Evolutionary conservation across 2,888 invertebrate genomes (phyloP).

Genomic region (Sepioteuthis lessoniana): DNA sequence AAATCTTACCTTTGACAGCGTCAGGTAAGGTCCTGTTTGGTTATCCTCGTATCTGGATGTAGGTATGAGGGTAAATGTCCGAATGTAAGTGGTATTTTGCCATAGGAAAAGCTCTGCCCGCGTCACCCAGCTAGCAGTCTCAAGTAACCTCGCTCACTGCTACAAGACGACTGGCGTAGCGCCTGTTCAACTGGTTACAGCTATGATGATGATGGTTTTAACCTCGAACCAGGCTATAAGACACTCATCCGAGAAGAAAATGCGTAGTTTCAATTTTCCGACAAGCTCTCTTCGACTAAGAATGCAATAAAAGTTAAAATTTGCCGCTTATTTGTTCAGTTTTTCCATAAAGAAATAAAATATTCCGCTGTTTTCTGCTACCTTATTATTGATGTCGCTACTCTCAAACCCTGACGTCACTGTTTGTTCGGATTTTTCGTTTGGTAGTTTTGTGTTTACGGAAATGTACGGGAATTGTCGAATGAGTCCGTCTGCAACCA

Average conservation of each 20-base stretch:
- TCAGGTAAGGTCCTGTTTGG: not conserved
- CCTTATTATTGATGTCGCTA: not conserved
- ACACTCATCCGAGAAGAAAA: not conserved
- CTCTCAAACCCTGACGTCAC: constrained; percentile 13
- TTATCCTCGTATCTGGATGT: constrained; percentile 39
- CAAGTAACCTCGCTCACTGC: not conserved
- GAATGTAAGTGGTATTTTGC: constrained; percentile 24
- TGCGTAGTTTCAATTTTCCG: not conserved
- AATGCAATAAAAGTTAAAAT: not conserved
- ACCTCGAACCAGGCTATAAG: not conserved
- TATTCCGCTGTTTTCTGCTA: not conserved
- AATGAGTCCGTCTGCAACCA: not conserved
- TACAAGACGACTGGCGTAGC: not conserved
- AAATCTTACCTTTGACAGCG: not conserved
- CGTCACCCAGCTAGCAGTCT: not conserved
- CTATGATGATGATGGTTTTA: not conserved
- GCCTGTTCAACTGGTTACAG: not conserved
- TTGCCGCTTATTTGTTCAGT: not conserved
- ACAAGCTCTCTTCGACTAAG: not conserved
- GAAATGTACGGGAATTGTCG: not conserved
- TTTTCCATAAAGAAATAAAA: not conserved
- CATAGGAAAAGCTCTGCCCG: constrained; percentile 24
- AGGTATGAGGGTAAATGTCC: constrained; percentile 43
- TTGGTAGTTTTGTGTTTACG: not conserved
- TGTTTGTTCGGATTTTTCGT: not conserved